Evolutionary conservation across 2,888 invertebrate species (phyloP), one percentile per base, ranked within the genome.

Genomic region (Allophyes oxyacanthae): DNA sequence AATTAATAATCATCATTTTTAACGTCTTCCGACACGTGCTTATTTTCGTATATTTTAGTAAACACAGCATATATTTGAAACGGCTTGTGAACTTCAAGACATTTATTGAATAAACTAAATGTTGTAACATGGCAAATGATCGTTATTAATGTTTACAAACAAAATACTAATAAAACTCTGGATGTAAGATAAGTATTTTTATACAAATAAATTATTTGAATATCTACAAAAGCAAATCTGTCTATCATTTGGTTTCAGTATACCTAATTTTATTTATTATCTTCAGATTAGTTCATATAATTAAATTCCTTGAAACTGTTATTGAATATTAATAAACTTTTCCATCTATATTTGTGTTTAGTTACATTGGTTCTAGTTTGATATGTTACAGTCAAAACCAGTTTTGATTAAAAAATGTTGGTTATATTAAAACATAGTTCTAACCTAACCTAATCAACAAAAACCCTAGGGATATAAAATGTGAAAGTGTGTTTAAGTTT

Each of bases 1-100:
- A 68, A 72, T 75, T 64, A 72, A 69, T 68, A 64, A 69, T 69
- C 53, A 57, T 72, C 55, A 33, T 51, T 58, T 63, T 61, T 57
- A 70, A 69, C 45, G 64, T 53, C 67, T 64, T 69, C 64, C 69
- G 68, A 65, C 58, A 50, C 20, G 62, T 55, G 61, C 58, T 63
- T 52, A 50, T 57, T 58, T 54, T 51, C 33, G 42, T 60, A 20
- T 45, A 41, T 51, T 59, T 51, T 37, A 36, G 58, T 74, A 64
- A 75, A 72, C 68, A 69, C 54, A 46, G 46, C 53, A 56, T 55
- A 58, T 60, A 52, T 65, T 26, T 34, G 11, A 52, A 43, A 51
- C 20, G 33, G 20, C 41, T 49, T 56, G 36, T 57, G 53, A 60
- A 60, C 42, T 65, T 25, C 28, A 32, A 26, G 62, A 73, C 51